Evolutionary conservation across 2,888 invertebrate species (phyloP).

Genomic region (Euproctis similis): DNA sequence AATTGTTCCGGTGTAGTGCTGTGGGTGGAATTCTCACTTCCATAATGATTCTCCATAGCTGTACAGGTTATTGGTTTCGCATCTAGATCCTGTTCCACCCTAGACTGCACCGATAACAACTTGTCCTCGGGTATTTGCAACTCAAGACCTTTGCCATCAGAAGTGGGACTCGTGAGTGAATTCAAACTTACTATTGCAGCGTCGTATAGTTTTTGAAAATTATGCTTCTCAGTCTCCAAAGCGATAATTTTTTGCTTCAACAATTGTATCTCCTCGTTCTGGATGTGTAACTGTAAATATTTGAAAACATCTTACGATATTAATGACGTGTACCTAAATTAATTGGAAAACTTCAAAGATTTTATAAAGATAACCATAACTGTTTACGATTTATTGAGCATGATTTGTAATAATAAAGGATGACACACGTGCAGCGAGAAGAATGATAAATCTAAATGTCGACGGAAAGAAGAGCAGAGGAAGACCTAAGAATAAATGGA

Average conservation of each 20-base stretch:
- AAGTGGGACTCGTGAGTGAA: conserved; percentile 59
- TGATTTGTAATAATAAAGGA: no score
- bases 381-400: no score
- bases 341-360: background rate
- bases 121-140: conserved; percentile 52
- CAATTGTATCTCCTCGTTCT: conserved; percentile 74
- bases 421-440: no score
- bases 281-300: conserved; percentile 51
- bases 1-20: conserved; percentile 78
- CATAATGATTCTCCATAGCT: conserved; percentile 67
- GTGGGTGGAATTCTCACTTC: conserved; percentile 67
- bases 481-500: no score
- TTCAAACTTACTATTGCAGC: conserved; percentile 68
- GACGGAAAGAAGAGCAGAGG: no score
- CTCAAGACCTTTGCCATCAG: conserved; percentile 51
- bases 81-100: conserved; percentile 30
- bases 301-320: conserved; percentile 1
- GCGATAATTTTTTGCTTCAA: conserved; percentile 71
- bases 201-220: conserved; percentile 72
- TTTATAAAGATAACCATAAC: no score
- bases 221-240: conserved; percentile 75
- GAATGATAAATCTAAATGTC: no score
- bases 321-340: background rate
- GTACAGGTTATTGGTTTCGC: conserved; percentile 54
- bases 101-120: conserved; percentile 28